Base-by-base conservation (phyloP, 2,797 vertebrate species). In the Platyrinchus mystaceus region DNA sequence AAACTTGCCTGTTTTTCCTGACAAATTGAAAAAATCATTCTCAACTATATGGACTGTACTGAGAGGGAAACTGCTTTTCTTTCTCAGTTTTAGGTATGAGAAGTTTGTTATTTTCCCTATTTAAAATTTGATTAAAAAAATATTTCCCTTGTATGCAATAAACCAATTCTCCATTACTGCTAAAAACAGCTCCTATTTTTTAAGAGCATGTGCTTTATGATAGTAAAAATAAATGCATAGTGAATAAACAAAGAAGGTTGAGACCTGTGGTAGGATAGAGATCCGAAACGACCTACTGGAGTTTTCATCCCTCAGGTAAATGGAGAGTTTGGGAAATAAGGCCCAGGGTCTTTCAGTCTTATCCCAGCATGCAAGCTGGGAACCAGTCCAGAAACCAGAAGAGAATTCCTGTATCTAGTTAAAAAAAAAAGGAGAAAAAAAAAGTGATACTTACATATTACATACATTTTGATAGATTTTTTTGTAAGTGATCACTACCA, bases 301-400 rank as follows among this genome's bases (percentile, higher is more conserved):
- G 97, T 99, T 99, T 41, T 98, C 98, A 64, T 98, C 98, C 84
- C 99, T 98, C 77, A 99, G 97, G 95, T 99, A 99, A 97, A 99
- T 98, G 83, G 99, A 99, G 55, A 99, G 97, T 94, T 99, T 99
- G 10, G 99, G 99, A 94, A 99, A 99, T 90, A 99, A 98, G n/a
- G 96, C 96, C 99, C 99, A 99, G 3, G 99, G 99, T 6, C 97
- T 98, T 91, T 99, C 98, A 32, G 97, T 97, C 94, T 98, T 99
- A 43, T 98, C 94, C 99, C 99, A 99, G 96, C 99, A 99, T 0
- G 99, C 99, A 81, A 99, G 98, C 96, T 99, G 99, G 77, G 98
- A 98, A 53, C 99, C 99, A 10, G 98, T 98, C 98, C 99, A 99
- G 97, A 99, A 99, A 14, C 98, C 99, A 9, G 98, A 97, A 28